Conservation (phyloP, 2,888 invertebrate species). For the Standfussiana lucernea region DNA sequence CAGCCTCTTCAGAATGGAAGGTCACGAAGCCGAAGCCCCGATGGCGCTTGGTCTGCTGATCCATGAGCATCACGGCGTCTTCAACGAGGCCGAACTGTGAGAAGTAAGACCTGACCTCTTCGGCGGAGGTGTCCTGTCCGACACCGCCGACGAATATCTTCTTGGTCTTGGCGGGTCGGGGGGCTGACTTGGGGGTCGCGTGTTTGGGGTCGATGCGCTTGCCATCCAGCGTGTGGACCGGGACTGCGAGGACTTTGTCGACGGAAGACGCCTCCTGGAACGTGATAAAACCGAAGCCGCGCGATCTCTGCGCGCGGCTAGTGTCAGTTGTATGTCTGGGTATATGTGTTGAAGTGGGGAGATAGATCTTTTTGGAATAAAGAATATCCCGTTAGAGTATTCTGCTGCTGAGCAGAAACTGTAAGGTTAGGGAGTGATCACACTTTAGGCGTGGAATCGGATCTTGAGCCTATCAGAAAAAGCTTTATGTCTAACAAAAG, state of each 20-base stretch:
- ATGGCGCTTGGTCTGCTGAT: conserved; percentile 97
- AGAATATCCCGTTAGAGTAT: neutral
- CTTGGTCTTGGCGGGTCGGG: conserved; percentile 96
- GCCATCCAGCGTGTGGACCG: conserved; percentile 97
- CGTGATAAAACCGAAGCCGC: conserved; percentile 98
- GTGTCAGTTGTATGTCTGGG: conserved; percentile 34
- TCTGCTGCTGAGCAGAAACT: neutral
- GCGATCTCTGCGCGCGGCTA: conserved; percentile 95
- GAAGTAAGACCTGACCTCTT: conserved; percentile 97
- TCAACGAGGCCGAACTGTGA: conserved; percentile 97
- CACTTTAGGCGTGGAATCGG: neutral
- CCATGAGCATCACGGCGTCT: conserved; percentile 98
- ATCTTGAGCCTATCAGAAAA: neutral
- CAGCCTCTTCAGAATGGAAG: conserved; percentile 97
- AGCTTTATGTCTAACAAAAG: neutral
- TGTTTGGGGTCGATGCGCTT: conserved; percentile 98
- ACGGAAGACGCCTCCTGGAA: conserved; percentile 97
- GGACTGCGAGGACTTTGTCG: conserved; percentile 97
- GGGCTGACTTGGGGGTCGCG: conserved; percentile 97
- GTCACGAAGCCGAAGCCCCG: conserved; percentile 98
- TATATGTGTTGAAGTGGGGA: neutral
- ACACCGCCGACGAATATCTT: conserved; percentile 98
- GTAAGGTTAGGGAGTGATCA: neutral
- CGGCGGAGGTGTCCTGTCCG: conserved; percentile 97
- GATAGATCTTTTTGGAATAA: conserved; percentile 19